Conservation (phyloP, 2,888 invertebrate species). For the Cartodere bifasciata region DNA sequence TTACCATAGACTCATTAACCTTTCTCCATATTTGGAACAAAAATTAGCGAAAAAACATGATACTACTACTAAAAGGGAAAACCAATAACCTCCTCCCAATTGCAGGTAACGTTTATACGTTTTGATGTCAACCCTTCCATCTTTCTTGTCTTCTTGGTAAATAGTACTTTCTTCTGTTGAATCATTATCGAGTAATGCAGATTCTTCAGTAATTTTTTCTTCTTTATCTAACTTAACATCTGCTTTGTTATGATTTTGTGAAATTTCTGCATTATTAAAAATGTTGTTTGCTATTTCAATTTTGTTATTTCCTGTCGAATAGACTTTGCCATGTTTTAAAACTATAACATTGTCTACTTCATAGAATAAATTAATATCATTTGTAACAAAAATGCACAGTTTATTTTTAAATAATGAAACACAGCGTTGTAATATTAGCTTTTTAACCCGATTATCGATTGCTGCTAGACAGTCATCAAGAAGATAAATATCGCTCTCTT, state of each 20-base stretch:
- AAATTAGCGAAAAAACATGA: slow-evolving; percentile 20
- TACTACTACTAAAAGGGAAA: slow-evolving; percentile 17
- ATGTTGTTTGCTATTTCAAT: slow-evolving; percentile 24
- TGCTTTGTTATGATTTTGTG: slow-evolving; percentile 7
- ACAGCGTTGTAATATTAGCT: slow-evolving; percentile 21
- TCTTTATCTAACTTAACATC: slow-evolving; percentile 34
- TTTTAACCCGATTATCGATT: slow-evolving; percentile 21
- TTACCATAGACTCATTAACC: slow-evolving; percentile 25
- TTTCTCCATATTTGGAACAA: slow-evolving; percentile 19
- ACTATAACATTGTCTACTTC: slow-evolving; percentile 14
- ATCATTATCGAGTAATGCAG: not conserved
- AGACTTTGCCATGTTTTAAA: slow-evolving; percentile 17
- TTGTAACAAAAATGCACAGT: slow-evolving; percentile 22
- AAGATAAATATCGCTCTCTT: slow-evolving; percentile 23
- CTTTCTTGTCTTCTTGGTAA: slow-evolving; percentile 23
- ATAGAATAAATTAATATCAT: slow-evolving; percentile 22
- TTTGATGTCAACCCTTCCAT: slow-evolving; percentile 21
- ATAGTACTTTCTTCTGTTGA: slow-evolving; percentile 14
- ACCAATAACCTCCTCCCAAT: slow-evolving; percentile 22
- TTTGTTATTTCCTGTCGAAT: slow-evolving; percentile 46
- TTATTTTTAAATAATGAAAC: slow-evolving; percentile 24
- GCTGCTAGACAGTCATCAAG: slow-evolving; percentile 23
- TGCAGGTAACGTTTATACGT: slow-evolving; percentile 24
- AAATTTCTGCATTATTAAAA: slow-evolving; percentile 5
- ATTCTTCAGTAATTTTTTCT: slow-evolving; percentile 10